Conservation (phyloP, 1,140 invertebrate genomes). For the Carcinoscorpius rotundicauda region DNA sequence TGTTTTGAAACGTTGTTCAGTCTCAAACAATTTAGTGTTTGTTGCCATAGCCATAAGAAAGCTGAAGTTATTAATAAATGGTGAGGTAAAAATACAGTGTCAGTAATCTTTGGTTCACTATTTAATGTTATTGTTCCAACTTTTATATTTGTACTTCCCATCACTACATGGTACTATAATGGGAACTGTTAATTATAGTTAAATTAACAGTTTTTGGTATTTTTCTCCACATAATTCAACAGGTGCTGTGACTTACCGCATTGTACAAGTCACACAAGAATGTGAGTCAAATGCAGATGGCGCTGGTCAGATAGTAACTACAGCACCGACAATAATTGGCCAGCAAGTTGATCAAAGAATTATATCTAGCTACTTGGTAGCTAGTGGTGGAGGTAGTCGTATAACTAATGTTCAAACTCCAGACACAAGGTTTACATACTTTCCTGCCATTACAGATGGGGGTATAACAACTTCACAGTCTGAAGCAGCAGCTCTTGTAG, state of each 20-base stretch:
- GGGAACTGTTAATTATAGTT: no score
- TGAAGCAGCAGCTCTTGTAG: neutral
- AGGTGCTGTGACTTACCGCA: constrained; percentile 39
- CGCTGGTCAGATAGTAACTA: constrained; percentile 34
- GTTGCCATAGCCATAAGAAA: no score
- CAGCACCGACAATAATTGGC: constrained; percentile 22
- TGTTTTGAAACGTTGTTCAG: no score
- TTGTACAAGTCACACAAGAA: constrained; percentile 40
- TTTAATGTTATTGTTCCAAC: no score
- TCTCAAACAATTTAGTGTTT: no score
- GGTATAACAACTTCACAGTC: neutral
- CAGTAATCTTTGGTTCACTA: no score
- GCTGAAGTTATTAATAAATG: no score
- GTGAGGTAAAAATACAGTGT: no score
- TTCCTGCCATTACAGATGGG: neutral
- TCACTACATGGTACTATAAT: no score
- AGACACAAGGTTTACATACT: constrained; percentile 1
- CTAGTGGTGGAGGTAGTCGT: constrained; percentile 22
- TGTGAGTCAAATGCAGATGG: constrained; percentile 31
- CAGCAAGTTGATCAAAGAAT: constrained; percentile 32
- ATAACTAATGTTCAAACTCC: constrained; percentile 23
- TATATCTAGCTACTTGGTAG: constrained; percentile 31
- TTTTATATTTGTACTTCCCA: no score
- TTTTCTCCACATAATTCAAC: no score
- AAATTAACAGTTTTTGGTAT: no score